Percentiles rank a stretch among this genome's conserved stretches.
Evolutionary conservation across 2,888 invertebrate genomes (phyloP).

Genomic region (Panzeria rudis): DNA sequence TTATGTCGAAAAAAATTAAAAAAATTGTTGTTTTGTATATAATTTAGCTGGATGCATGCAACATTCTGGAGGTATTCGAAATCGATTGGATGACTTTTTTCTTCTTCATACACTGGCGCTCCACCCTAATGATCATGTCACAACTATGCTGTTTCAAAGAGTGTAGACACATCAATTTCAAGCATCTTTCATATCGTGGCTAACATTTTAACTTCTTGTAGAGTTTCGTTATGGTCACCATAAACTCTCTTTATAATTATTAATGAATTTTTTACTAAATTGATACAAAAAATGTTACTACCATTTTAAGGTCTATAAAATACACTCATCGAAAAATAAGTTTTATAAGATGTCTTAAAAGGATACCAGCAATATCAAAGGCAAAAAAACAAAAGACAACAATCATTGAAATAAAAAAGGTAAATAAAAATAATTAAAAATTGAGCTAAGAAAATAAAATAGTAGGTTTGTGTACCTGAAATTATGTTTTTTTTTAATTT

Average conservation of each 20-base stretch:
- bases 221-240: neutral
- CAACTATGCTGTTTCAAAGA: no score
- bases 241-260: conserved; percentile 4
- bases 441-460: conserved; percentile 7
- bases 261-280: neutral
- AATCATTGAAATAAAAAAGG: conserved; percentile 7
- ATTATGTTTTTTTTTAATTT: conserved; percentile 9
- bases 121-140: neutral
- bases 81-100: no score
- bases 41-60: no score
- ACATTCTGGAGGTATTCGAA: no score
- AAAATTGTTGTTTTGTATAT: no score
- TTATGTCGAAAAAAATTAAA: no score
- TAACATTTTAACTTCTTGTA: neutral
- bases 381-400: conserved; percentile 17
- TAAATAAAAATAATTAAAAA: conserved; percentile 48
- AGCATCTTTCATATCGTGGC: no score
- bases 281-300: conserved; percentile 1
- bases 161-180: no score
- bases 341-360: conserved; percentile 71
- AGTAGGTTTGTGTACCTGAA: conserved; percentile 34
- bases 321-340: conserved; percentile 26
- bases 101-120: no score
- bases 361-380: conserved; percentile 52
- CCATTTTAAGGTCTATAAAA: conserved; percentile 13